Evolutionary conservation across 2,888 invertebrate genomes (phyloP).

Genomic region (Dysmachus trigonus): DNA sequence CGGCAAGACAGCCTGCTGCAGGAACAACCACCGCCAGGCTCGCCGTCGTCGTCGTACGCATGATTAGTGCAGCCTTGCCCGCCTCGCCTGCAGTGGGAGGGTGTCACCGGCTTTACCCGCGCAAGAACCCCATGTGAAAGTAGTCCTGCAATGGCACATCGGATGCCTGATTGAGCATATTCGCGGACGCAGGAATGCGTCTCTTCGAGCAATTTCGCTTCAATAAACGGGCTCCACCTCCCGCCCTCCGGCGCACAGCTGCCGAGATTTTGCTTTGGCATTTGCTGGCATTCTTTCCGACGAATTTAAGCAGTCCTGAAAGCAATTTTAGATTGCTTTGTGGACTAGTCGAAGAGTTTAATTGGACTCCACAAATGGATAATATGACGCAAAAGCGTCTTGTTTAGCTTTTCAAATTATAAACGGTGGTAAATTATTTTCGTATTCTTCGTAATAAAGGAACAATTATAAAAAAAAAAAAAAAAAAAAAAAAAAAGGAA

Average conservation of each 20-base stretch:
- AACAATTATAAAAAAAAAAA: too few relatives aligned
- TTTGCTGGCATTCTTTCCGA: background rate
- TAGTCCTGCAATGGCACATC: slow-evolving; percentile 5
- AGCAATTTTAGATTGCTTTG: background rate
- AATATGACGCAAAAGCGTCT: too few relatives aligned
- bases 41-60: slow-evolving; percentile 12
- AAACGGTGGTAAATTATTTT: too few relatives aligned
- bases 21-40: slow-evolving; percentile 1
- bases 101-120: background rate
- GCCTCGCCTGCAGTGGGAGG: background rate
- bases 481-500: too few relatives aligned
- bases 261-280: background rate
- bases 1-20: slow-evolving; percentile 12
- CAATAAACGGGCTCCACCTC: background rate
- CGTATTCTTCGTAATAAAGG: too few relatives aligned
- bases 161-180: background rate
- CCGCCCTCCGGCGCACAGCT: background rate
- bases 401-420: too few relatives aligned
- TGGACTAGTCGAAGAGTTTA: background rate
- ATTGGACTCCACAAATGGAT: background rate
- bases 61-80: background rate
- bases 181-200: slow-evolving; percentile 2
- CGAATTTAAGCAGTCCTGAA: background rate
- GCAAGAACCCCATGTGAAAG: background rate
- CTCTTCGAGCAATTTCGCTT: slow-evolving; percentile 1